Evolutionary conservation across 2,113 vertebrate species (phyloP).

Genomic region (Stegastes partitus): DNA sequence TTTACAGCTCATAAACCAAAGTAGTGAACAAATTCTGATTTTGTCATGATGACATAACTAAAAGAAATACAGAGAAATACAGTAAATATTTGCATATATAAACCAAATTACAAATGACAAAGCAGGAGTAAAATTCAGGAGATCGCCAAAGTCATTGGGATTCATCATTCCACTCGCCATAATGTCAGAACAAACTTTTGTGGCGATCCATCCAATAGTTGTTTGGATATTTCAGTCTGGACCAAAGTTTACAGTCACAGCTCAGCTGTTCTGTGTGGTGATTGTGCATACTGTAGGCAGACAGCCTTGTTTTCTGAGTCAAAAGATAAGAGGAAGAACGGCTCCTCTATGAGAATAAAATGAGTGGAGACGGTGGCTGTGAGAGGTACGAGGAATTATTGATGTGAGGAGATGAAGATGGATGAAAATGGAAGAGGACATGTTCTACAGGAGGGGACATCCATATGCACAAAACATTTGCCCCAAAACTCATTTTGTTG

Average conservation of each 20-base stretch:
- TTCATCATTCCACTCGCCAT: not conserved
- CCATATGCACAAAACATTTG: constrained; percentile 61
- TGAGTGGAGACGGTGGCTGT: not conserved
- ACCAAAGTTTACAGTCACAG: constrained; percentile 17
- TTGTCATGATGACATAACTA: no score
- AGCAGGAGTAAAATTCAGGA: not conserved
- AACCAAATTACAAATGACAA: no score
- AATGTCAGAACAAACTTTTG: not conserved
- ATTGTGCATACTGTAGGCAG: constrained; percentile 32
- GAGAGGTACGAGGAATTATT: constrained; percentile 9
- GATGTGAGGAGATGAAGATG: constrained; percentile 35
- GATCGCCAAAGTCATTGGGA: not conserved
- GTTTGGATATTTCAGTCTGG: not conserved
- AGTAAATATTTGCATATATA: no score
- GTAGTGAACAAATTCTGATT: no score
- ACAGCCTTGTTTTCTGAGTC: constrained; percentile 43
- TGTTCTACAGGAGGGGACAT: constrained; percentile 43
- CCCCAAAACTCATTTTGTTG: constrained; percentile 70
- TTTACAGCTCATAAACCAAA: no score
- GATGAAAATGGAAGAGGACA: constrained; percentile 44
- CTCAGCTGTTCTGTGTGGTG: constrained; percentile 26
- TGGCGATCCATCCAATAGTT: not conserved
- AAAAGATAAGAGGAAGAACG: constrained; percentile 57
- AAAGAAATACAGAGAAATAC: no score
- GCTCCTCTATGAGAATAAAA: constrained; percentile 12